Conservation (phyloP, 2,797 vertebrate genomes). For the Lutjanus argentimaculatus region DNA sequence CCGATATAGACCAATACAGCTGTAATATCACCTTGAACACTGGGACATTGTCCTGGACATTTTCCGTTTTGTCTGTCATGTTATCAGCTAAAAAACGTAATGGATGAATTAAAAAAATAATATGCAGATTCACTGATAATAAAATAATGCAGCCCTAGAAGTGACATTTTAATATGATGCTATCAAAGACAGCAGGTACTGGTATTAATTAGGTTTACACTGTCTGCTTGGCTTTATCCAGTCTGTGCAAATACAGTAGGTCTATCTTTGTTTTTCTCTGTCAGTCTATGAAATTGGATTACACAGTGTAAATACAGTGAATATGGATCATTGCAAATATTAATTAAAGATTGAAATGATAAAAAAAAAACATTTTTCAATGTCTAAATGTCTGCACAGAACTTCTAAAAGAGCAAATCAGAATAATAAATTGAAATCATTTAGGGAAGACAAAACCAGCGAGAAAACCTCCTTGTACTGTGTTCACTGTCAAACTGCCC, state of each 20-base stretch:
- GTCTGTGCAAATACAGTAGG: neutral
- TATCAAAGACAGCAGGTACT: neutral
- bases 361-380: neutral
- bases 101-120: neutral
- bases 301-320: neutral
- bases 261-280: neutral
- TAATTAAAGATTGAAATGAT: slow-evolving; percentile 2
- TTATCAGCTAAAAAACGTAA: neutral
- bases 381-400: neutral
- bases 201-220: neutral
- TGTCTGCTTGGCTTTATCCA: neutral
- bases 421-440: neutral
- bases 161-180: neutral
- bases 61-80: neutral
- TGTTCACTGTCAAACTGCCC: too few species aligned
- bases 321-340: slow-evolving; percentile 1
- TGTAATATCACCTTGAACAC: neutral
- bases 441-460: too few species aligned
- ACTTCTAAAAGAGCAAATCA: neutral
- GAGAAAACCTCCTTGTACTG: too few species aligned
- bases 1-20: too few species aligned
- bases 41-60: neutral
- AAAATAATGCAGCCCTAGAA: neutral
- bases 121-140: neutral
- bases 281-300: neutral